Base-by-base conservation (phyloP, 1,140 invertebrate genomes). In the Zelostemma sp. region DNA sequence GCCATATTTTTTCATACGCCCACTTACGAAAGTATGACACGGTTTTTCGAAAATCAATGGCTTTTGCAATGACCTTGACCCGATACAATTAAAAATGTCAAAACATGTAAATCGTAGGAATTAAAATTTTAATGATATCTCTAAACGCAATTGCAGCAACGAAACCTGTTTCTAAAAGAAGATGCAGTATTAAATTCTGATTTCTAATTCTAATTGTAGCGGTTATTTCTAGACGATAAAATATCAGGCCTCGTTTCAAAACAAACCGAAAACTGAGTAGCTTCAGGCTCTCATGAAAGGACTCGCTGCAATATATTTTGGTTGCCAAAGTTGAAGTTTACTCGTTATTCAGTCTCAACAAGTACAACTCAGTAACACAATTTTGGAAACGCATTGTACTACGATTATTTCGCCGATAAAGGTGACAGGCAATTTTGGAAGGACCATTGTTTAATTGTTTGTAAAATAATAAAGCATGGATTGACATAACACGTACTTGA, bases 31-130 rank as follows among this genome's bases (percentile, higher is more conserved):
- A 62, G 50, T 61, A 49, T 51, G 48, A 61, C 65, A 58, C 48
- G 48, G 8, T 58, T 61, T 68, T 58, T 68, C 17, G 38, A 61
- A 57, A 55, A 60, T 56, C 48, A 28, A 51, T 15, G 56, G 16
- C 64, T 60, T 56, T 67, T 67, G 45, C 43, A 47, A 38, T 56
- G 57, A 68, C 58, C 57, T 68, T 68, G 46, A 61, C 41, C 46
- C n/a, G 19, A 28, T 28, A 28, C 25, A 28, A 28, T 28, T 28
- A 28, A 4, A 28, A 28, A 28, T 28, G 25, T 8, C 25, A 28
- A n/a, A n/a, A n/a, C n/a, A n/a, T n/a, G n/a, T n/a, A n/a, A n/a
- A n/a, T n/a, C n/a, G n/a, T n/a, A n/a, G n/a, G n/a, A n/a, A n/a
- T n/a, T n/a, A n/a, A n/a, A n/a, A n/a, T n/a, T n/a, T 28, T 28